Evolutionary conservation across 2,797 vertebrate species (phyloP).

Genomic region (Rhyacichthys aspro): DNA sequence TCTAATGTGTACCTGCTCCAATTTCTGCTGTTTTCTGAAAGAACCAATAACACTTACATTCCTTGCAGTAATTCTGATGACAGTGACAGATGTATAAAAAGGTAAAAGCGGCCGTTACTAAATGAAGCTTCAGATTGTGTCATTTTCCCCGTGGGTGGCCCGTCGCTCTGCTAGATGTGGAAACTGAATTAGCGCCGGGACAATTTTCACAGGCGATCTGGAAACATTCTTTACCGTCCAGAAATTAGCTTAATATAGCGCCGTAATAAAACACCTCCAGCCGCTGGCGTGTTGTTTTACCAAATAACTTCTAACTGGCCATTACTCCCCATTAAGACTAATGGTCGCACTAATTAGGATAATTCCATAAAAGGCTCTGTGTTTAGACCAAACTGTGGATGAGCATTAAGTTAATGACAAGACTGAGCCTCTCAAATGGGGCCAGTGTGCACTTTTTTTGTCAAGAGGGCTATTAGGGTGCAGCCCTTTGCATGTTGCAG

Average conservation of each 20-base stretch:
- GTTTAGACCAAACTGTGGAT: slow-evolving; percentile 82
- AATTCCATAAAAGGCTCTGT: slow-evolving; percentile 85
- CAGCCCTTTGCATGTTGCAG: slow-evolving; percentile 52
- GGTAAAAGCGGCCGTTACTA: slow-evolving; percentile 15
- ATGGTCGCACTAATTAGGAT: slow-evolving; percentile 86
- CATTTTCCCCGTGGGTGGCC: slow-evolving; percentile 82
- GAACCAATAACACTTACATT: not conserved
- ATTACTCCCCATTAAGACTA: slow-evolving; percentile 90
- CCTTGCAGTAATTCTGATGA: not conserved
- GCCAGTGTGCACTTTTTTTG: slow-evolving; percentile 50
- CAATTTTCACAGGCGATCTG: slow-evolving; percentile 82
- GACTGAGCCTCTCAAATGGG: slow-evolving; percentile 73
- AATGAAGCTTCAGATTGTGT: slow-evolving; percentile 49
- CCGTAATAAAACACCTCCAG: slow-evolving; percentile 87
- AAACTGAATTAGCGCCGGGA: slow-evolving; percentile 80
- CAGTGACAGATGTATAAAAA: slow-evolving; percentile 1
- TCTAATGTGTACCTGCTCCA: too few relatives aligned
- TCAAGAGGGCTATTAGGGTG: slow-evolving; percentile 45
- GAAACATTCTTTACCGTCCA: slow-evolving; percentile 87
- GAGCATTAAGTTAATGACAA: slow-evolving; percentile 81
- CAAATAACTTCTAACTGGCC: slow-evolving; percentile 88
- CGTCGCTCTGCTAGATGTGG: slow-evolving; percentile 71
- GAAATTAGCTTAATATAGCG: slow-evolving; percentile 81
- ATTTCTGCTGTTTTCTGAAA: too few relatives aligned
- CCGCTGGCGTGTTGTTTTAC: slow-evolving; percentile 83